Evolutionary conservation across 1,140 invertebrate genomes (phyloP).

Genomic region (Manduca sexta): DNA sequence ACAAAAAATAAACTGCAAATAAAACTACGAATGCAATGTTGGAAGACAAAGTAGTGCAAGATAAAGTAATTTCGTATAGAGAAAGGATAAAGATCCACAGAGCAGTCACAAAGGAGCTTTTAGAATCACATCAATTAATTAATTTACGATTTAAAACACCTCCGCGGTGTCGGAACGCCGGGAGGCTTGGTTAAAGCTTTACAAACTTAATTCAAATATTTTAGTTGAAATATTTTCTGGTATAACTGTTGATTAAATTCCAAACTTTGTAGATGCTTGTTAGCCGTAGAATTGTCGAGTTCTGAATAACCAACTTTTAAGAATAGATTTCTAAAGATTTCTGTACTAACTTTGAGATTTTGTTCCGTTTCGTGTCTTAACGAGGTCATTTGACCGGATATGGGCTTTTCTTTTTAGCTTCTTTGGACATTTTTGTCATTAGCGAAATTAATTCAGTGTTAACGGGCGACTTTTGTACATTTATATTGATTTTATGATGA

Average conservation of each 20-base stretch:
- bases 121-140: slow-evolving; percentile 2
- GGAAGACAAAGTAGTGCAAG: no score
- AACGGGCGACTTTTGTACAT: no score
- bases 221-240: slow-evolving; percentile 11
- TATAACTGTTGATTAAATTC: slow-evolving; percentile 13
- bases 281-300: slow-evolving; percentile 5
- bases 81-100: no score
- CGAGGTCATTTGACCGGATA: no score
- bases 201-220: background rate
- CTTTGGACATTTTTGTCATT: no score
- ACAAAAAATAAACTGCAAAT: no score
- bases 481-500: no score
- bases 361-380: background rate
- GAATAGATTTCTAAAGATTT: slow-evolving; percentile 2
- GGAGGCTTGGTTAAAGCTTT: background rate
- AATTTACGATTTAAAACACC: slow-evolving; percentile 6
- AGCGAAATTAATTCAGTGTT: no score
- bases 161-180: background rate
- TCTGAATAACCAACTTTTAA: slow-evolving; percentile 1
- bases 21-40: no score
- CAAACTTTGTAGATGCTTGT: slow-evolving; percentile 9
- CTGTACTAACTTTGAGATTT: slow-evolving; percentile 1
- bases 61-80: no score
- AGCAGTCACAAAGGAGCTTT: background rate
- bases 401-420: no score